These are phyloP conservation scores for Puffinus mauretanicus DNA, from an alignment of 2,113 vertebrate genomes.

Conservation along the genomic window DNA sequence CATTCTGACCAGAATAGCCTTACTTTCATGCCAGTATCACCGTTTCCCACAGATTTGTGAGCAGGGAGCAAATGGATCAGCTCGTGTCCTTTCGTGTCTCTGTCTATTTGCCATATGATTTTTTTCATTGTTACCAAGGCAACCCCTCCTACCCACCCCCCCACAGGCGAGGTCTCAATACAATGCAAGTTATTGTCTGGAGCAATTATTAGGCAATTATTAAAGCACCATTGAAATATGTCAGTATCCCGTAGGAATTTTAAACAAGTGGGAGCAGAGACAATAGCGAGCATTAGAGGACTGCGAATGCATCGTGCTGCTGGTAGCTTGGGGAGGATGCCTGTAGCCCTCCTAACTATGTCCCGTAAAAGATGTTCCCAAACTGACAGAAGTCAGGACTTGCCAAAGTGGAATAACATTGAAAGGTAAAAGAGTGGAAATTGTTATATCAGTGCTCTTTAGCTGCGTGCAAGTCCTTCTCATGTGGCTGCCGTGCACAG, in stretches of 20 bases:
- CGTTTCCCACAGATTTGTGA: background rate
- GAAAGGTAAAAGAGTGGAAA: background rate
- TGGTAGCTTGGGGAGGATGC: background rate
- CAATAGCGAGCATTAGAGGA: background rate
- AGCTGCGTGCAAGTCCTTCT: background rate
- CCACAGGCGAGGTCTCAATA: background rate
- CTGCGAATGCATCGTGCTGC: background rate
- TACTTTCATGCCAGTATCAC: background rate
- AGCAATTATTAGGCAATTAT: constrained; percentile 64
- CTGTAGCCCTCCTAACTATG: background rate
- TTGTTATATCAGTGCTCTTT: fast-evolving
- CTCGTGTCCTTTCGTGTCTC: background rate
- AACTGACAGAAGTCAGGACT: background rate
- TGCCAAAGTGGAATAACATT: background rate
- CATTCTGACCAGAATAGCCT: background rate
- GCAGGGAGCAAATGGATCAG: background rate
- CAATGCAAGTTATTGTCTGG: constrained; percentile 57
- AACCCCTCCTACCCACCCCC: constrained; percentile 25
- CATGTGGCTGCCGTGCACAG: fast-evolving
- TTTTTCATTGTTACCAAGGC: constrained; percentile 45
- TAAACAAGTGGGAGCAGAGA: constrained; percentile 20
- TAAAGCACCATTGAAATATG: constrained; percentile 33
- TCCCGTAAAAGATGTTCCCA: background rate
- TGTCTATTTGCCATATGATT: background rate
- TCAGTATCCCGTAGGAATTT: constrained; percentile 28